Base-by-base conservation (phyloP, 2,888 invertebrate species). In the Orthonevra nobilis region DNA sequence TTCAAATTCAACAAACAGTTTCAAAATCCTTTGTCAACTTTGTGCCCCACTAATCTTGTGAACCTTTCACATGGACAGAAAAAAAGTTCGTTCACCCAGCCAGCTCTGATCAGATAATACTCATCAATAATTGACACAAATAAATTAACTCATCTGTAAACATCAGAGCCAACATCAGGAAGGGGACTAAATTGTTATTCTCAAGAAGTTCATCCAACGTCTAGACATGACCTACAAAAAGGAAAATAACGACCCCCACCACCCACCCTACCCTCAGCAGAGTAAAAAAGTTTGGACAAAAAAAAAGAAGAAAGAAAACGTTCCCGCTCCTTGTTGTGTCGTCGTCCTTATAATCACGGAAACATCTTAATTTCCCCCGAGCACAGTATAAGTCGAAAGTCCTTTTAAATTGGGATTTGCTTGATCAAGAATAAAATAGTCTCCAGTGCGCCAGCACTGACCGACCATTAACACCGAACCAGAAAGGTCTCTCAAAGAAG, bases 291-390 rank as follows among this genome's bases (percentile, higher is more conserved):
- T n/a, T n/a, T 34, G 12, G 17, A 12, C 14, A 4, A 17, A 26
- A 44, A 3, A 26, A 9, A 26, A 20, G 5, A 9, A 12, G 9
- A 10, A 7, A 28, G 17, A 14, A 26, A 42, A 38, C 15, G 2
- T 52, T 44, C 20, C 6, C 32, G 6, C 2, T 15, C 17, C 12
- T n/a, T 2, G 17, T 15, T 17, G 6, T 3, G 19, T 12, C 10
- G 4, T 23, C 10, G 17, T 28, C 52, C 32, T 44, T 9, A 19
- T 12, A 36, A 34, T 12, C 64, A 46, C 36, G 40, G 20, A 28
- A 26, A 40, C 54, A 56, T 77, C 72, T 64, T 77, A 48, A 77
- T 77, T 64, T 64, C 42, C 42, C 42, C 32, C 48, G 60, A 64
- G 58, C 68, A 74, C 50, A 38, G 19, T 60, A 12, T 20, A 32